Percentiles rank a stretch among this genome's conserved stretches.
Evolutionary conservation across 2,888 invertebrate species (phyloP).

Genomic region (Acleris literana): DNA sequence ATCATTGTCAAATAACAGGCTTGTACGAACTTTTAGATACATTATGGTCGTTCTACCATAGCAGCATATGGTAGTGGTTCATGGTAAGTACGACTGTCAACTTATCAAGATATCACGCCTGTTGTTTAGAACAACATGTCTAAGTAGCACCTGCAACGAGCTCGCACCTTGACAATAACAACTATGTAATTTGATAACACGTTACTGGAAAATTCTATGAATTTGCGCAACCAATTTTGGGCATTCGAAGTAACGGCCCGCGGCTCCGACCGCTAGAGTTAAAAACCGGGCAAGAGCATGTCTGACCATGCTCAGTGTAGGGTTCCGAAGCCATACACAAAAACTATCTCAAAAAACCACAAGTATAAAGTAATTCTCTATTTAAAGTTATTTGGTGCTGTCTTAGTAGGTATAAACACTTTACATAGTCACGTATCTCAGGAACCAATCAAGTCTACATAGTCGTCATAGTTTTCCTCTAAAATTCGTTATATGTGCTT

Average conservation of each 20-base stretch:
- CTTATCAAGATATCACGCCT: constrained; percentile 72
- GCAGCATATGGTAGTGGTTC: background rate
- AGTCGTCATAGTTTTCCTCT: too few species aligned
- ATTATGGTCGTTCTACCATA: constrained; percentile 3
- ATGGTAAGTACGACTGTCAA: constrained; percentile 52
- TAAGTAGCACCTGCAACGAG: constrained; percentile 62
- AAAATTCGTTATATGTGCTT: too few species aligned
- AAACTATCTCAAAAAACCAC: too few species aligned
- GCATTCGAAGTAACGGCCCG: constrained; percentile 14
- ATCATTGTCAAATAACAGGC: background rate
- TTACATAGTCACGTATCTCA: too few species aligned
- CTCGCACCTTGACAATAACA: constrained; percentile 69
- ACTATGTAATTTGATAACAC: constrained; percentile 59
- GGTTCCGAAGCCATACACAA: too few species aligned
- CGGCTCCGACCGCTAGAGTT: background rate
- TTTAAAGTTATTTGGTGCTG: too few species aligned
- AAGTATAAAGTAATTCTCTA: too few species aligned
- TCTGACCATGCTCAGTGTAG: too few species aligned
- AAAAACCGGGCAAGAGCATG: too few species aligned
- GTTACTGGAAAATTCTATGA: constrained; percentile 49
- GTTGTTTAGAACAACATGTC: constrained; percentile 68
- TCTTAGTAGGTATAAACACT: too few species aligned
- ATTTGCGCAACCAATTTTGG: constrained; percentile 33
- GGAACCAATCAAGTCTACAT: too few species aligned
- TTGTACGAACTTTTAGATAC: background rate